A percentile compares a stretch with the other conserved stretches of the same genome.
These are phyloP conservation scores for Margarornis squamiger DNA, from an alignment of 2,797 vertebrate species.

Conservation along the genomic window DNA sequence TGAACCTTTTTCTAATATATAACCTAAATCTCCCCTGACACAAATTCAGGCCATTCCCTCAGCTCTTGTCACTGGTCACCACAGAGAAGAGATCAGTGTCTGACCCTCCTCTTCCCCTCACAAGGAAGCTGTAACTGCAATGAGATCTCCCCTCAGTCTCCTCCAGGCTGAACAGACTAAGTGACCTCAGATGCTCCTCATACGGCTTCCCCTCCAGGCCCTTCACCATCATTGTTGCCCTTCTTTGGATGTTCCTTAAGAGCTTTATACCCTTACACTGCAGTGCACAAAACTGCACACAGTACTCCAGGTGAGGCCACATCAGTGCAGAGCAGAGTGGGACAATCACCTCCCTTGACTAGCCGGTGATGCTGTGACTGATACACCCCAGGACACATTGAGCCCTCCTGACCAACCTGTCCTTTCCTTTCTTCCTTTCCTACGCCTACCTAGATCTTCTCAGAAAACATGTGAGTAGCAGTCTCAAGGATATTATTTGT, in stretches of 20 bases:
- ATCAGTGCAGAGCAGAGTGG: rapidly evolving
- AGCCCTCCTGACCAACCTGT: background rate
- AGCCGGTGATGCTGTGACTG: rapidly evolving
- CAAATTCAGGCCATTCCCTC: background rate
- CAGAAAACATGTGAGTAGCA: background rate
- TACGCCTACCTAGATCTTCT: background rate
- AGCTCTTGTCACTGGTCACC: rapidly evolving
- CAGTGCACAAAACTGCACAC: background rate
- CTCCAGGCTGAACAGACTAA: background rate
- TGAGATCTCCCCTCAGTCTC: too few relatives aligned
- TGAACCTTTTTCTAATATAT: rapidly evolving
- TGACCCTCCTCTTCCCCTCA: too few relatives aligned
- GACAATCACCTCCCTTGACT: background rate
- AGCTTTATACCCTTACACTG: background rate
- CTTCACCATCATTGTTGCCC: background rate
- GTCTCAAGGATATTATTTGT: background rate
- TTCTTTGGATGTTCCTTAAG: background rate
- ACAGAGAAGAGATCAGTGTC: background rate
- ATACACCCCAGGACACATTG: background rate
- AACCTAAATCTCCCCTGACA: background rate
- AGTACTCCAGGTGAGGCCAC: rapidly evolving
- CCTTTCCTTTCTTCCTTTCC: background rate
- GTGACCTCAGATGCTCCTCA: rapidly evolving
- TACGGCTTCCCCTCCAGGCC: background rate
- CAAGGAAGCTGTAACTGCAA: rapidly evolving